These are phyloP conservation scores for Stratiomys singularior DNA, from an alignment of 2,888 invertebrate genomes.

Conservation along the genomic window DNA sequence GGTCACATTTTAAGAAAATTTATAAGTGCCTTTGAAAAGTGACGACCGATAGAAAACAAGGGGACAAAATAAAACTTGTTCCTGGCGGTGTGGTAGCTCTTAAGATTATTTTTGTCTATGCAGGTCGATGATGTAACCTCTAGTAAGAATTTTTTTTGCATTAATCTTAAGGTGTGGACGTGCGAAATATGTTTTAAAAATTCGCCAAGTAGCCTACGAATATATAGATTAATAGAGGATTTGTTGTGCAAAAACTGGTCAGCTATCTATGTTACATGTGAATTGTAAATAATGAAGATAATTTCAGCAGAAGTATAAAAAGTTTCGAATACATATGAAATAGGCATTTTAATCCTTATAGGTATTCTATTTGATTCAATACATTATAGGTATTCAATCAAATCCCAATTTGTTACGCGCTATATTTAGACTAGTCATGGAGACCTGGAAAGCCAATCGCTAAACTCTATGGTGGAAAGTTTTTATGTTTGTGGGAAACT, in stretches of 20 bases:
- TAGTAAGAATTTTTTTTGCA: conserved; percentile 15
- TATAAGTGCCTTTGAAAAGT: neutral
- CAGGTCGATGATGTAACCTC: conserved; percentile 28
- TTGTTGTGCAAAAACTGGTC: neutral
- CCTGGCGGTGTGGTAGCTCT: neutral
- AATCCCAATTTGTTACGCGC: too few relatives aligned
- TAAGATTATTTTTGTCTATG: conserved; percentile 22
- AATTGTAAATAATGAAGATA: too few relatives aligned
- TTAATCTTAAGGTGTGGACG: neutral
- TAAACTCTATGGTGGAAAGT: too few relatives aligned
- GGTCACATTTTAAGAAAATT: neutral
- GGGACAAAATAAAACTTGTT: conserved; percentile 18
- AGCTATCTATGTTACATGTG: too few relatives aligned
- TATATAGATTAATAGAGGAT: neutral
- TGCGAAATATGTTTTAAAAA: neutral
- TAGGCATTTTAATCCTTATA: too few relatives aligned
- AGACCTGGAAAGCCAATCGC: too few relatives aligned
- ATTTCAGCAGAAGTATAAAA: too few relatives aligned
- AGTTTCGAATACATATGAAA: too few relatives aligned
- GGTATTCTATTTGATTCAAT: too few relatives aligned
- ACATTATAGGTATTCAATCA: too few relatives aligned
- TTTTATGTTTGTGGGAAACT: too few relatives aligned
- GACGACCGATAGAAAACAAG: neutral
- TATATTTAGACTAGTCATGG: too few relatives aligned
- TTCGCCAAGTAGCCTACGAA: neutral